A percentile compares a stretch with the other conserved stretches of the same genome.
Conservation (phyloP, 2,888 invertebrate genomes). For the Drosophila hamatofila region DNA sequence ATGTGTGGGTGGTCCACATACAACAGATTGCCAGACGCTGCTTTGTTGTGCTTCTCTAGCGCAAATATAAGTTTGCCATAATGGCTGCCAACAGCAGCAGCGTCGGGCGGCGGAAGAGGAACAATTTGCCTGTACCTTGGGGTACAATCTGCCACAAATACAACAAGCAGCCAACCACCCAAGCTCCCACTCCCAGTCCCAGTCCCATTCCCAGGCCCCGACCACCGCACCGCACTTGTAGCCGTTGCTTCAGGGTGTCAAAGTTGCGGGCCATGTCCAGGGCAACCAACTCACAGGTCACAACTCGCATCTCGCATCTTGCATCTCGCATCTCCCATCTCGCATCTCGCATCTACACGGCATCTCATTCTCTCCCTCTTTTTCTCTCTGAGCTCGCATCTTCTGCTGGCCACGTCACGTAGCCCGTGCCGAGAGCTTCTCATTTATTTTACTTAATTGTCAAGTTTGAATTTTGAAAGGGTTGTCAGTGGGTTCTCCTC, state of each 20-base stretch:
- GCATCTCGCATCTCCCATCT: conserved; percentile 12
- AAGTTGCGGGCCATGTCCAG: conserved; percentile 64
- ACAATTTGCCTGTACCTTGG: conserved; percentile 68
- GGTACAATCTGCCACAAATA: conserved; percentile 77
- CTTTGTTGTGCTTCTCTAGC: conserved; percentile 72
- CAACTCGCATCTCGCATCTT: conserved; percentile 34
- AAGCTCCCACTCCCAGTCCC: background rate
- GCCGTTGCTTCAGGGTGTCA: conserved; percentile 60
- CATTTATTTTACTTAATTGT: conserved; percentile 83
- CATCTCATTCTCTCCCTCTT: conserved; percentile 1
- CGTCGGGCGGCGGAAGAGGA: conserved; percentile 10
- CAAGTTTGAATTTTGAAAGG: conserved; percentile 79
- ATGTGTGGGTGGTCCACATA: conserved; percentile 29
- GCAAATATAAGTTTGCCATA: conserved; percentile 80
- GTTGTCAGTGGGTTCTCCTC: conserved; percentile 61
- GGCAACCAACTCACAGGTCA: conserved; percentile 46
- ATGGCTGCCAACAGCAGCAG: conserved; percentile 74
- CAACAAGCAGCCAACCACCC: conserved; percentile 29
- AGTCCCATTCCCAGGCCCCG: background rate
- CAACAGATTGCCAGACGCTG: conserved; percentile 27
- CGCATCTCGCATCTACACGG: background rate
- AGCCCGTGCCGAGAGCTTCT: conserved; percentile 63
- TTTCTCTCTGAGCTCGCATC: conserved; percentile 54
- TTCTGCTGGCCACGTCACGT: conserved; percentile 69
- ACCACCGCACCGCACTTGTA: conserved; percentile 12